phyloP scores from a whole-genome alignment of 1,140 invertebrate genomes.

The Pantala flavescens region DNA sequence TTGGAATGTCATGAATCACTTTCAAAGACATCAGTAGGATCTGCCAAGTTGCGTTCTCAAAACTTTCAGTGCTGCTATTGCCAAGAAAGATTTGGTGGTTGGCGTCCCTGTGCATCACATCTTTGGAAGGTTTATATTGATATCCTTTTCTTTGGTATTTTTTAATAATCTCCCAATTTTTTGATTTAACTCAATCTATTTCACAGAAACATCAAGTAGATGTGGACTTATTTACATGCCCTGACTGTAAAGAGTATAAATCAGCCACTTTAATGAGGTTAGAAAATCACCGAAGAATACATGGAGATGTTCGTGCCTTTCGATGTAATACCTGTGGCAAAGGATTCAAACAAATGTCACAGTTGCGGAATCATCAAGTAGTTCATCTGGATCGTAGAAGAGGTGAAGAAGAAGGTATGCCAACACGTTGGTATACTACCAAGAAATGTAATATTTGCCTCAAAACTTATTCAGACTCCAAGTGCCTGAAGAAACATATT shows the following conservation, averaged over 20 bases:
- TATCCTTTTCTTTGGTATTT: slow-evolving; percentile 24
- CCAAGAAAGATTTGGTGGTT: slow-evolving; percentile 40
- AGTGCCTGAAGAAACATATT: slow-evolving; percentile 63
- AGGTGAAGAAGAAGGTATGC: slow-evolving; percentile 26
- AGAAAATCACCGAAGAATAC: slow-evolving; percentile 49
- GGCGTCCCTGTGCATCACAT: slow-evolving; percentile 52
- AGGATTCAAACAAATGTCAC: slow-evolving; percentile 50
- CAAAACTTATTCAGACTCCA: slow-evolving; percentile 58
- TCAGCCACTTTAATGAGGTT: slow-evolving; percentile 40
- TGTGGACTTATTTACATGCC: slow-evolving; percentile 52
- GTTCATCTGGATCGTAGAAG: slow-evolving; percentile 42
- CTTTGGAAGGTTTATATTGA: slow-evolving; percentile 43
- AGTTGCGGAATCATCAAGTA: slow-evolving; percentile 49
- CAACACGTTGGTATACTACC: slow-evolving; percentile 42
- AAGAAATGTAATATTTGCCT: slow-evolving; percentile 59
- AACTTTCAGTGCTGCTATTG: slow-evolving; percentile 37
- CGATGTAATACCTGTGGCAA: slow-evolving; percentile 49
- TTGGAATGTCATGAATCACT: slow-evolving; percentile 37
- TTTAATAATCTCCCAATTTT: too few species aligned
- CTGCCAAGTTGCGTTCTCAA: background rate
- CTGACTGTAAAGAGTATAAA: slow-evolving; percentile 47
- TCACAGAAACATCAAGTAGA: slow-evolving; percentile 32
- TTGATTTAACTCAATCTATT: too few species aligned
- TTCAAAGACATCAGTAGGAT: slow-evolving; percentile 29
- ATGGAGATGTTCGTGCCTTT: slow-evolving; percentile 45